Percentiles rank a stretch among this genome's conserved stretches.
Conservation (phyloP, 2,113 vertebrate genomes). For the Sebastes fasciatus region DNA sequence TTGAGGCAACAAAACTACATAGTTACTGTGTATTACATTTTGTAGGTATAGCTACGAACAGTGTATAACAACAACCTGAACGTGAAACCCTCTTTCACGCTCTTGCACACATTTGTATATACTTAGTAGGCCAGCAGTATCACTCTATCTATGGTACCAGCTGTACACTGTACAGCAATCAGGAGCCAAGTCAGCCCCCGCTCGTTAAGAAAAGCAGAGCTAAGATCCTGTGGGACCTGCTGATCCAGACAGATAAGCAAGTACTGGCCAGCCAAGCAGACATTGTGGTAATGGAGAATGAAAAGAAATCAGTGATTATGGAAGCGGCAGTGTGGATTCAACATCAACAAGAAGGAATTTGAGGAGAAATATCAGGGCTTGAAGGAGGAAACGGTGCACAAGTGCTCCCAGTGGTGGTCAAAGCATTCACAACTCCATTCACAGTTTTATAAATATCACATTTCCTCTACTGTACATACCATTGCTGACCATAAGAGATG, state of each 20-base stretch:
- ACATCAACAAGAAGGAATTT: conserved; percentile 17
- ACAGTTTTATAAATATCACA: neutral
- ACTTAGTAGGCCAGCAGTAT: neutral
- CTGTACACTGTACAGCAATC: neutral
- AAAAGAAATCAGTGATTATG: neutral
- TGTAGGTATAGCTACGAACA: no score
- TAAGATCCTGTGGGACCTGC: conserved; percentile 16
- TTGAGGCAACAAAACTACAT: no score
- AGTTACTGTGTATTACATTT: no score
- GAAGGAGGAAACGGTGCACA: neutral
- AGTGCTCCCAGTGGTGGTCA: neutral
- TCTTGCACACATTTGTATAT: neutral
- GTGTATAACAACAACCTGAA: no score
- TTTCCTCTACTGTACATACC: neutral
- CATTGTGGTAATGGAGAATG: conserved; percentile 22
- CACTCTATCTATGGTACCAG: neutral
- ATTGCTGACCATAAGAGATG: neutral
- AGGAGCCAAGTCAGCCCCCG: neutral
- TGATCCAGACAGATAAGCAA: conserved; percentile 38
- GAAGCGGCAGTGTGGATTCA: neutral
- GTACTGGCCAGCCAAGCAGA: conserved; percentile 11
- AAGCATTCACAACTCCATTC: neutral
- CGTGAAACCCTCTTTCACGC: no score
- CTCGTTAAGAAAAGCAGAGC: conserved; percentile 12
- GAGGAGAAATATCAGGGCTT: conserved; percentile 11